Evolutionary conservation across 2,113 vertebrate species (phyloP), one percentile per base, ranked within the genome.

Genomic region (Numenius arquata): DNA sequence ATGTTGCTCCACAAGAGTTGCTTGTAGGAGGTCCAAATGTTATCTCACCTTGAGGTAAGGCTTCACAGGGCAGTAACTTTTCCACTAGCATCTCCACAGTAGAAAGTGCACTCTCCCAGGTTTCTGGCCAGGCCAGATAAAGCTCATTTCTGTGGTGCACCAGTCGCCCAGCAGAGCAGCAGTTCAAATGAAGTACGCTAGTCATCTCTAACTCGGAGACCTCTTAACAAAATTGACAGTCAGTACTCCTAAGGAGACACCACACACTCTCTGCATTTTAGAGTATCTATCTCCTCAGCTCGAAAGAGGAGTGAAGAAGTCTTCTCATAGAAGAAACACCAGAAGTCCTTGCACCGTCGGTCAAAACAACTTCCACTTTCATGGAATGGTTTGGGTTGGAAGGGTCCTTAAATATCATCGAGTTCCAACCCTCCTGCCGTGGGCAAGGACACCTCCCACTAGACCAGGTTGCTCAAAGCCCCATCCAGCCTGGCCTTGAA

Each of bases 11-110:
- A 82, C 93, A 89, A 85, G 93, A 72, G 84, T 20, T 79, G 84
- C 89, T 91, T 68, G 73, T 94, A 96, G 94, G 94, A 97, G 96
- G 96, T 91, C 91, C 96, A 76, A 96, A 70, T 62, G 91, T 94
- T 96, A 96, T 96, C 93, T 95, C 81, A 82, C 89, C 70, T 97
- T 88, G 83, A 97, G 92, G 95, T 88, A 80, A 88, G 38, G 59
- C 88, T 93, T 90, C 83, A 77, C 45, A 77, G 90, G 34, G 34
- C 75, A 73, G 71, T 36, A 82, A 23, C 56, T 82, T 26, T 41
- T 88, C 70, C 89, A 85, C 73, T 15, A 82, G 93, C 93, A 87
- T 50, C 81, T 73, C 70, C 66, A 40, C 36, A 34, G 91, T 1
- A 78, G 76, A 92, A 81, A 75, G 52, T 8, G 9, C 40, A 2